These are phyloP conservation scores for Dermochelys coriacea DNA, from an alignment of 2,797 vertebrate species.

Conservation along the genomic window DNA sequence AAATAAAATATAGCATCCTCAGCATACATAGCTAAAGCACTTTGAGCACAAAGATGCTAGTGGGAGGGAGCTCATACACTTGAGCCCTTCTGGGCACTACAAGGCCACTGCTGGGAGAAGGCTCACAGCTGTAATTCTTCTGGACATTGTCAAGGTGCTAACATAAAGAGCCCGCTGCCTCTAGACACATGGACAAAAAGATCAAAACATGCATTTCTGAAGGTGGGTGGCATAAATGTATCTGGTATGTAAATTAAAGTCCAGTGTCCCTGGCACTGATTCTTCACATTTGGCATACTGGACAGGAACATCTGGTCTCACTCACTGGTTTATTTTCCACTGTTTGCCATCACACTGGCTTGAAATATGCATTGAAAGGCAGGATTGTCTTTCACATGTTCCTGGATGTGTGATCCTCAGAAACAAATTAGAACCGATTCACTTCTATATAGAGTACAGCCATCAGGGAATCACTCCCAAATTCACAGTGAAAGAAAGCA, in stretches of 20 bases:
- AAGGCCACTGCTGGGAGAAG: background rate
- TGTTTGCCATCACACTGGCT: conserved; percentile 66
- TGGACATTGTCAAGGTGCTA: background rate
- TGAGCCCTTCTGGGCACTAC: background rate
- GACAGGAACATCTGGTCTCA: conserved; percentile 57
- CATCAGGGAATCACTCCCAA: conserved; percentile 72
- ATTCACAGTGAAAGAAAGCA: conserved; percentile 69
- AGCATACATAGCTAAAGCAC: background rate
- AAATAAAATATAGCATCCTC: background rate
- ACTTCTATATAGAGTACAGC: conserved; percentile 72
- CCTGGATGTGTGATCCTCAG: conserved; percentile 74
- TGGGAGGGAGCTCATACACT: background rate
- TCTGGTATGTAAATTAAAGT: background rate
- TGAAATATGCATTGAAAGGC: conserved; percentile 64
- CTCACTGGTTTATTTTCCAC: conserved; percentile 51
- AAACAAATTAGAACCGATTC: conserved; percentile 76
- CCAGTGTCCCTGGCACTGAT: background rate
- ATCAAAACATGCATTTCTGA: conserved; percentile 14
- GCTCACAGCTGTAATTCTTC: background rate
- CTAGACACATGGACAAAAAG: background rate
- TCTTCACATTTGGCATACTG: background rate
- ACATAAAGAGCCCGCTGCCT: background rate
- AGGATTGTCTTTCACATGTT: conserved; percentile 74
- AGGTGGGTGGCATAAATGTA: background rate
- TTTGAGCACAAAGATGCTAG: background rate